Conservation (phyloP, 2,797 vertebrate species). For the Notolepis coatsorum region DNA sequence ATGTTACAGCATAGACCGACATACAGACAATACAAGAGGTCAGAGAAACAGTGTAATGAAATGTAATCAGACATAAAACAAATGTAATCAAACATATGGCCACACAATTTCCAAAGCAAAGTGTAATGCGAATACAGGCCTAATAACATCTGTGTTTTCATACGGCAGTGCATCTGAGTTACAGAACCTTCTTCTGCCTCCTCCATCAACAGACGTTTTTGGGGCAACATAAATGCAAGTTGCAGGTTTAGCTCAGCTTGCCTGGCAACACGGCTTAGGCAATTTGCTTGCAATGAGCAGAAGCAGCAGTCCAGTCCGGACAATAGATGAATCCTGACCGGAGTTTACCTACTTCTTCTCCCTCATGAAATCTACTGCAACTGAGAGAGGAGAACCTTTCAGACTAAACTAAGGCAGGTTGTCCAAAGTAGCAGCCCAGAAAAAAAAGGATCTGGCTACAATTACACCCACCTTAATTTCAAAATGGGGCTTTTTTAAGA, state of each 20-base stretch:
- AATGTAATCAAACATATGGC: too few relatives aligned
- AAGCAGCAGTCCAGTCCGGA: constrained; percentile 31
- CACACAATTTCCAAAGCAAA: background rate
- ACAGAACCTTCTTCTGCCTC: constrained; percentile 23
- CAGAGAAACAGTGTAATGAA: too few relatives aligned
- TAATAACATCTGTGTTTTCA: background rate
- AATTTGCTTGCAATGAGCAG: constrained; percentile 1
- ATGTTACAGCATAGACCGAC: too few relatives aligned
- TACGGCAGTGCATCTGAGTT: constrained; percentile 13
- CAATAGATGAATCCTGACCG: constrained; percentile 27
- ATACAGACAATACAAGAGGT: too few relatives aligned
- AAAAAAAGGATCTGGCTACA: constrained; percentile 75
- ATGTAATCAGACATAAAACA: too few relatives aligned
- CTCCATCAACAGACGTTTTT: constrained; percentile 40
- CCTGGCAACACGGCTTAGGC: constrained; percentile 62
- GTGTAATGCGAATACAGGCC: background rate
- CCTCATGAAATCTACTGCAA: constrained; percentile 56
- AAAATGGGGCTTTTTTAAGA: constrained; percentile 67
- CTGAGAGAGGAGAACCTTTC: constrained; percentile 51
- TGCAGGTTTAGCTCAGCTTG: constrained; percentile 63
- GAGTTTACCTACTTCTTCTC: constrained; percentile 49
- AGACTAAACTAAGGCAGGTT: constrained; percentile 71
- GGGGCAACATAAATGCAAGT: constrained; percentile 54
- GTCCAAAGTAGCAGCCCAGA: constrained; percentile 53
- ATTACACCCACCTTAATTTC: constrained; percentile 74